Percentiles rank a stretch among this genome's conserved stretches.
Conservation (phyloP, 1,140 invertebrate genomes). For the Magallana ariakensis region DNA sequence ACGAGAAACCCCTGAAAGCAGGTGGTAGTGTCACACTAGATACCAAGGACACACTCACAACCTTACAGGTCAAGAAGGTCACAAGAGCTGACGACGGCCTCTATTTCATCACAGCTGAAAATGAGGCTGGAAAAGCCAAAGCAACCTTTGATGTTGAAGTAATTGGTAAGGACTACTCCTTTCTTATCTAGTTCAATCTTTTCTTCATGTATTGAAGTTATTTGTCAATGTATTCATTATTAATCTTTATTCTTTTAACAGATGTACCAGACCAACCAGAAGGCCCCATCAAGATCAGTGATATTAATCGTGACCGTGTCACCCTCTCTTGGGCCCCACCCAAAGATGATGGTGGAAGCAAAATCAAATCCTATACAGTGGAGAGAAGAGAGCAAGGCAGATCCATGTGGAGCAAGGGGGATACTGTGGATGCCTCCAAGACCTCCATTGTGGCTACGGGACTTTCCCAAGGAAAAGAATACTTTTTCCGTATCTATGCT, state of each 20-base stretch:
- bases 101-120: slow-evolving; percentile 82
- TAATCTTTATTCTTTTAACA: slow-evolving; percentile 48
- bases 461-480: slow-evolving; percentile 79
- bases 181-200: neutral
- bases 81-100: slow-evolving; percentile 89
- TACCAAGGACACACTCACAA: slow-evolving; percentile 63
- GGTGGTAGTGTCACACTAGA: slow-evolving; percentile 67
- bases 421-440: slow-evolving; percentile 53
- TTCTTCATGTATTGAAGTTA: neutral
- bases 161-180: slow-evolving; percentile 60
- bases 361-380: slow-evolving; percentile 94
- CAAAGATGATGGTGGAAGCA: slow-evolving; percentile 92
- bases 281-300: slow-evolving; percentile 87
- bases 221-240: neutral
- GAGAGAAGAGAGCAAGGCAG: slow-evolving; percentile 86
- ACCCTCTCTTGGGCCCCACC: slow-evolving; percentile 93
- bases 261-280: slow-evolving; percentile 68
- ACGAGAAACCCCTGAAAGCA: slow-evolving; percentile 63
- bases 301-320: slow-evolving; percentile 95
- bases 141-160: slow-evolving; percentile 76
- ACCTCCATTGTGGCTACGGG: slow-evolving; percentile 57
- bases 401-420: slow-evolving; percentile 82
- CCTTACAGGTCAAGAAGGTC: slow-evolving; percentile 87
- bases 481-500: slow-evolving; percentile 94
- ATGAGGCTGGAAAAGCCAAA: slow-evolving; percentile 74